Conservation (phyloP, 1,140 invertebrate species). For the Holcopasites calliopsidis region DNA sequence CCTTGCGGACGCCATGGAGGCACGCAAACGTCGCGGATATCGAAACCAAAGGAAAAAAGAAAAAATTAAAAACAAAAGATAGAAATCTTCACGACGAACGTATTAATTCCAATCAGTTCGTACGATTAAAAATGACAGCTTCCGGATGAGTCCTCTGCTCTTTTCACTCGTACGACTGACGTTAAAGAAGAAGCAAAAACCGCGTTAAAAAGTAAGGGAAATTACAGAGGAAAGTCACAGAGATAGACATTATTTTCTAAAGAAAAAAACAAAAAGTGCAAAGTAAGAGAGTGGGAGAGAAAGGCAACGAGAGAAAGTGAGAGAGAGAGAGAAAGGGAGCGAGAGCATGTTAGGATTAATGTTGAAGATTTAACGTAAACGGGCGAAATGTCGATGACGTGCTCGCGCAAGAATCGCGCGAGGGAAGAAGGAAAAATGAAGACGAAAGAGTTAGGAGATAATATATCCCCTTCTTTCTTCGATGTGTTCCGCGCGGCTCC, state of each 20-base stretch:
- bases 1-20: not conserved
- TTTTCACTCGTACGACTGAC: conserved; percentile 12
- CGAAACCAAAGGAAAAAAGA: not conserved
- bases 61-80: not conserved
- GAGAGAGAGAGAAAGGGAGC: conserved; percentile 1
- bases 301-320: conserved; percentile 20
- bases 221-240: conserved; percentile 4
- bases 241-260: conserved; percentile 55
- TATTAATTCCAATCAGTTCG: not conserved
- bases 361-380: not conserved
- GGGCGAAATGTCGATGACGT: conserved; percentile 5
- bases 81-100: not conserved
- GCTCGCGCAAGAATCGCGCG: conserved; percentile 22
- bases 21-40: not conserved
- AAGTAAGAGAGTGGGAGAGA: conserved; percentile 21
- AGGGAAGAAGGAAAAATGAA: not conserved
- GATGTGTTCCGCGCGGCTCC: conserved; percentile 13
- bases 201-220: not conserved
- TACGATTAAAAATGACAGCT: not conserved
- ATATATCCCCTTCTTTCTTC: not conserved
- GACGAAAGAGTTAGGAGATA: not conserved
- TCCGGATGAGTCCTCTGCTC: not conserved
- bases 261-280: conserved; percentile 6
- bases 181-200: not conserved
- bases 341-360: conserved; percentile 15